Evolutionary conservation across 2,888 invertebrate species (phyloP), one percentile per base, ranked within the genome.

Genomic region (Drosophila suboccidentalis): DNA sequence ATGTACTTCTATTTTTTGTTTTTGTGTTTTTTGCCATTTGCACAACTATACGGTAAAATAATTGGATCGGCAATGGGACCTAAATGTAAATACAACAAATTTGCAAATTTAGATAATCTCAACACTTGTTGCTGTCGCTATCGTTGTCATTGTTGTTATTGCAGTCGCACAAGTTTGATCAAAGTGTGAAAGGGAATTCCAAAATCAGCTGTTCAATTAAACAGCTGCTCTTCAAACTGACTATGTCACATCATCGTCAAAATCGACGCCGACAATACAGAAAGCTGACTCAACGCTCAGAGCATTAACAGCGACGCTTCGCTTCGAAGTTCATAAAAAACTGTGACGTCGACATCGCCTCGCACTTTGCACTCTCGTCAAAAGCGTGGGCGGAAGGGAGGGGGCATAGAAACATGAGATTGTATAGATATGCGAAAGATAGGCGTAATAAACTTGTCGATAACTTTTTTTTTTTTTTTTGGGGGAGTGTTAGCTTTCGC

Each of bases 51-150:
- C 26, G 44, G 36, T 39, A 17, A 51, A 51, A 61, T 53, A 75
- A 76, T 76, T 68, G 57, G 41, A 63, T 67, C 78, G 63, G 44
- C 78, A 78, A 79, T 64, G 55, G 62, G n/a, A 50, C 50, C 41
- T 36, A 49, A 66, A 65, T 62, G 55, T 26, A 60, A 69, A 44
- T 60, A 44, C 60, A 47, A 64, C 44, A 53, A 75, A 67, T 32
- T 59, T 22, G 46, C 36, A 39, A 39, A 57, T 46, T 32, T 36
- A 50, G 77, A 76, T 75, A 76, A 71, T 71, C 70, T 75, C 38
- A 53, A 57, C 66, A 72, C 66, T 61, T 62, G 72, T 65, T 34
- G 59, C 41, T 10, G 19, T 39, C 34, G 34, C 15, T 19, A n/a
- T 39, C 19, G 36, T n/a, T 8, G 17, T 26, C 4, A 22, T 17